Percentiles rank a stretch among this genome's conserved stretches.
Evolutionary conservation across 2,888 invertebrate genomes (phyloP).

Genomic region (Trichogramma dendrolimi): DNA sequence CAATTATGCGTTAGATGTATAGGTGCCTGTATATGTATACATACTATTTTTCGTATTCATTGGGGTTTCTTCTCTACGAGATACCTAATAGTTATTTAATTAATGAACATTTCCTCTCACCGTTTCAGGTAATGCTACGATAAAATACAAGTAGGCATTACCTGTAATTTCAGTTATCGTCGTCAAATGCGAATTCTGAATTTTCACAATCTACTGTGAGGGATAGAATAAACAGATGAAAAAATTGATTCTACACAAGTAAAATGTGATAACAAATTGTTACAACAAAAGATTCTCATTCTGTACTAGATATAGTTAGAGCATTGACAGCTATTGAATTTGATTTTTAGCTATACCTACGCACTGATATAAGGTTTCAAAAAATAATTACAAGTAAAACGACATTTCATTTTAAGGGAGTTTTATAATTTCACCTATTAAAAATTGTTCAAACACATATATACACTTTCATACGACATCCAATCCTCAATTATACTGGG

Average conservation of each 20-base stretch:
- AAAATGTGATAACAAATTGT: conserved; percentile 15
- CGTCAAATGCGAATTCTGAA: too few species aligned
- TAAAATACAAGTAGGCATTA: too few species aligned
- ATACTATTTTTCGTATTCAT: conserved; percentile 28
- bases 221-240: too few species aligned
- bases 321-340: too few species aligned
- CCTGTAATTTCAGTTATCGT: too few species aligned
- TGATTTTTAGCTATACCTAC: too few species aligned
- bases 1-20: conserved; percentile 13
- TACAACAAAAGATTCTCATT: conserved; percentile 14
- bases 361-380: too few species aligned
- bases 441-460: conserved; percentile 24
- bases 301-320: too few species aligned
- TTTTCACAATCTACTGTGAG: too few species aligned
- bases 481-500: not conserved
- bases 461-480: not conserved
- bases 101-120: not conserved
- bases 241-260: too few species aligned
- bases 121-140: too few species aligned
- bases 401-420: conserved; percentile 6
- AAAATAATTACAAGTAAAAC: too few species aligned
- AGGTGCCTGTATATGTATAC: conserved; percentile 26
- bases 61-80: conserved; percentile 11
- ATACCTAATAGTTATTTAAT: conserved; percentile 16
- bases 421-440: conserved; percentile 22